These are phyloP conservation scores for Ptychoptera contaminata DNA, from an alignment of 2,888 invertebrate species.

Conservation along the genomic window DNA sequence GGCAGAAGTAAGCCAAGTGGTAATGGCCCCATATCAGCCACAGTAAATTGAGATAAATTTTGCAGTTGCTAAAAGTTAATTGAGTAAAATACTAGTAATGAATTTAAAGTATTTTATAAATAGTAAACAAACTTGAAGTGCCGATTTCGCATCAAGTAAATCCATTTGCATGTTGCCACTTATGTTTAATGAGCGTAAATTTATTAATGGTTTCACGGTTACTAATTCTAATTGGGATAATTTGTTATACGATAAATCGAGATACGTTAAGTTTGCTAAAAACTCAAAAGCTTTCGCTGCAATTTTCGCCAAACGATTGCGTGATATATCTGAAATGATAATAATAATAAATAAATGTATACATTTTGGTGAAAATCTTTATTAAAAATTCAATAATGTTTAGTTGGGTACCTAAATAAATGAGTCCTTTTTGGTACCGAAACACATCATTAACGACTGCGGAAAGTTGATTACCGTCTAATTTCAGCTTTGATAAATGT, in stretches of 20 bases:
- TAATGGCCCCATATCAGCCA: slow-evolving; percentile 30
- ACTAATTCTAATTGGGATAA: slow-evolving; percentile 51
- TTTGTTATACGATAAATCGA: slow-evolving; percentile 65
- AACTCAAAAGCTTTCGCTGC: slow-evolving; percentile 59
- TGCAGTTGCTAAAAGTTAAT: slow-evolving; percentile 21
- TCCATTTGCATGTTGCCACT: slow-evolving; percentile 44
- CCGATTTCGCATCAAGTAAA: slow-evolving; percentile 26
- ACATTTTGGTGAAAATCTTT: too few species aligned
- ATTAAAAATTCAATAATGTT: too few species aligned
- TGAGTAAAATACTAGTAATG: too few species aligned
- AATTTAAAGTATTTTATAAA: slow-evolving; percentile 12
- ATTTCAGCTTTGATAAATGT: slow-evolving; percentile 42
- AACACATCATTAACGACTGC: slow-evolving; percentile 60
- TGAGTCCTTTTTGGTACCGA: slow-evolving; percentile 27
- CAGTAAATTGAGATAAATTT: slow-evolving; percentile 25
- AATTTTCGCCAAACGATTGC: slow-evolving; percentile 58
- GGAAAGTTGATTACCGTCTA: slow-evolving; percentile 65
- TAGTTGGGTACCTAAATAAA: slow-evolving; percentile 24
- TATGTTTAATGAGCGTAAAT: slow-evolving; percentile 46
- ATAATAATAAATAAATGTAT: not conserved
- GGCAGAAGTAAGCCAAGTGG: slow-evolving; percentile 28
- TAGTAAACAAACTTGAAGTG: slow-evolving; percentile 26
- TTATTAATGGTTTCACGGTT: slow-evolving; percentile 25
- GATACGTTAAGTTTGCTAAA: slow-evolving; percentile 46
- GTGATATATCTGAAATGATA: slow-evolving; percentile 36